A percentile compares a stretch with the other conserved stretches of the same genome.
phyloP scores from a whole-genome alignment of 2,888 invertebrate genomes.

The Drosophila mimica region DNA sequence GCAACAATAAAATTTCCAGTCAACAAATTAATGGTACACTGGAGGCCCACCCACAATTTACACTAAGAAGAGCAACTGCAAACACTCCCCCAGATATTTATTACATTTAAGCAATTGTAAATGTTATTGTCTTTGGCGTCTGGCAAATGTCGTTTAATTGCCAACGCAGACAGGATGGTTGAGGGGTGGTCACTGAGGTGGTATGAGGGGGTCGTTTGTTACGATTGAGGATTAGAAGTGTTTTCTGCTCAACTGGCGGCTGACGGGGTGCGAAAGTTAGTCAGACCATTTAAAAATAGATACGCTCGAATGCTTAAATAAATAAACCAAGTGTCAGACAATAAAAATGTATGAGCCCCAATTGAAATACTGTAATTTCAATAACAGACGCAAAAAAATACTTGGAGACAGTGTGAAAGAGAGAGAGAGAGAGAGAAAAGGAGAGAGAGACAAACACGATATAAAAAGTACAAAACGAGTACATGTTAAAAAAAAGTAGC shows the following conservation, averaged over 20 bases:
- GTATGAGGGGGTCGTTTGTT: not conserved
- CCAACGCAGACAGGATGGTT: conserved; percentile 32
- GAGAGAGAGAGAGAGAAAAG: not conserved
- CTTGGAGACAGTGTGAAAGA: conserved; percentile 6
- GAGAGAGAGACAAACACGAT: conserved; percentile 9
- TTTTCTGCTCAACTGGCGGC: conserved; percentile 18
- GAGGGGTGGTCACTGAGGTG: not conserved
- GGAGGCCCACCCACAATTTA: conserved; percentile 46
- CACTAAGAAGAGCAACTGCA: conserved; percentile 16
- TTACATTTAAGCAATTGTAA: conserved; percentile 79
- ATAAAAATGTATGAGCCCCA: conserved; percentile 76
- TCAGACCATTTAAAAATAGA: conserved; percentile 77
- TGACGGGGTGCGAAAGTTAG: conserved; percentile 71
- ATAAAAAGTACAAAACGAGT: conserved; percentile 26
- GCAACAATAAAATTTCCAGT: conserved; percentile 64
- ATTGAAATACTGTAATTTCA: conserved; percentile 74
- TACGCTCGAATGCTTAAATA: conserved; percentile 67
- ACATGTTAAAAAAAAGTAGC: conserved; percentile 22
- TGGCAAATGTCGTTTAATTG: conserved; percentile 78
- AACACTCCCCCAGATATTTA: conserved; percentile 58
- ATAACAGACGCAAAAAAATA: conserved; percentile 75
- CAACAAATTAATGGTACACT: conserved; percentile 55
- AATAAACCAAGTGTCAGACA: conserved; percentile 77
- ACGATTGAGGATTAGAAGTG: conserved; percentile 20
- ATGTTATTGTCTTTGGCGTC: conserved; percentile 79